These are phyloP conservation scores for Montifringilla adamsi DNA, from an alignment of 2,113 vertebrate species.

Conservation along the genomic window DNA sequence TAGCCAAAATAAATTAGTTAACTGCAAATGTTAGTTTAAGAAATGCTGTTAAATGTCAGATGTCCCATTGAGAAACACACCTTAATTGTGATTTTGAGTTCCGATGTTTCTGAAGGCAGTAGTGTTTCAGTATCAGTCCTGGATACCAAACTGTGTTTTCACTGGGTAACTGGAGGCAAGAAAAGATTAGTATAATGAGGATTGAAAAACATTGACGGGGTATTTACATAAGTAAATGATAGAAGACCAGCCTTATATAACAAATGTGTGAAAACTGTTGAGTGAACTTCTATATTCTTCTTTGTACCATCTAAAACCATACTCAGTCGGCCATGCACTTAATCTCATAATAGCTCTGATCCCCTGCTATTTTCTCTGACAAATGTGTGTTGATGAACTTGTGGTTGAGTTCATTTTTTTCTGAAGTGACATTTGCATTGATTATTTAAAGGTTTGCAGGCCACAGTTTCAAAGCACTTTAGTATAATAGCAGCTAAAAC, in stretches of 20 bases:
- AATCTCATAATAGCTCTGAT: slow-evolving; percentile 88
- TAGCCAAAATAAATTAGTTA: slow-evolving; percentile 16
- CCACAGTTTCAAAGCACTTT: slow-evolving; percentile 63
- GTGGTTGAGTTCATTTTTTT: slow-evolving; percentile 60
- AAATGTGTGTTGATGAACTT: slow-evolving; percentile 83
- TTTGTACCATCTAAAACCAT: slow-evolving; percentile 80
- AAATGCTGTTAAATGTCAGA: slow-evolving; percentile 1
- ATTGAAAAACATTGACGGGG: slow-evolving; percentile 33
- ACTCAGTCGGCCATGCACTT: slow-evolving; percentile 76
- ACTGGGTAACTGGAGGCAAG: slow-evolving; percentile 15
- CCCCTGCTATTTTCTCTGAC: slow-evolving; percentile 82
- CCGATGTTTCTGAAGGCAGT: not conserved
- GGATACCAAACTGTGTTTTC: not conserved
- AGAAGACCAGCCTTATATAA: slow-evolving; percentile 67
- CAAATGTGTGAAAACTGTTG: slow-evolving; percentile 78
- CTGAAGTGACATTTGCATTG: slow-evolving; percentile 68
- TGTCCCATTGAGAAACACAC: not conserved
- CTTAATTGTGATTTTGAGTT: slow-evolving; percentile 37
- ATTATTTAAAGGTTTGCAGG: slow-evolving; percentile 68
- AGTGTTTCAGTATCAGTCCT: slow-evolving; percentile 31
- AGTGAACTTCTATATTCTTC: slow-evolving; percentile 78
- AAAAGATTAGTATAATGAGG: slow-evolving; percentile 47
- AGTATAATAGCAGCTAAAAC: slow-evolving; percentile 67
- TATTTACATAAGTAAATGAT: slow-evolving; percentile 67
- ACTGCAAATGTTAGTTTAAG: not conserved